Evolutionary conservation across 2,797 vertebrate species (phyloP).

Genomic region (Phaenicophaeus curvirostris): DNA sequence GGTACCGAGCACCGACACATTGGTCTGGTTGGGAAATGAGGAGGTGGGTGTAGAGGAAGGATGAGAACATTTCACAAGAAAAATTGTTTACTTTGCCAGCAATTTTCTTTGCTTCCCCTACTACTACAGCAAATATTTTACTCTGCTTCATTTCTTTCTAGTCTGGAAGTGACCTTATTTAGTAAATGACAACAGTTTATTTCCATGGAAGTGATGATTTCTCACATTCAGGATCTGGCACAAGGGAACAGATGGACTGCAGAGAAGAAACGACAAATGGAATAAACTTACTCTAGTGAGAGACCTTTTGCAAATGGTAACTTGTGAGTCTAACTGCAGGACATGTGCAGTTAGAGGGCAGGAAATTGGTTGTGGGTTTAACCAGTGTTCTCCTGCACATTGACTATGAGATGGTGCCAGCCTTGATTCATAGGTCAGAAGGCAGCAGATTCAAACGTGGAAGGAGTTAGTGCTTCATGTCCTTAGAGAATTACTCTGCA

Average conservation of each 20-base stretch:
- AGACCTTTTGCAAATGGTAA: neutral
- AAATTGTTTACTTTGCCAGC: conserved; percentile 5
- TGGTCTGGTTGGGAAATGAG: neutral
- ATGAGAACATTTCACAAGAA: neutral
- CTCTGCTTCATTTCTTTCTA: neutral
- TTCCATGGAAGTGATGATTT: neutral
- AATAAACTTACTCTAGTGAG: neutral
- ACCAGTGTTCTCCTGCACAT: neutral
- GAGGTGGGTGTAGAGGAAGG: neutral
- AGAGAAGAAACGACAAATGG: neutral
- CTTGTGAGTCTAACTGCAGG: neutral
- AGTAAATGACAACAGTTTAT: neutral
- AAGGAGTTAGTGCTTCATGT: neutral
- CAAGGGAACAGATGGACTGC: conserved; percentile 12
- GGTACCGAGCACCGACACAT: neutral
- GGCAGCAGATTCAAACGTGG: neutral
- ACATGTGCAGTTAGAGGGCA: neutral
- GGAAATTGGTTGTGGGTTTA: neutral
- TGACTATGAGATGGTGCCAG: neutral
- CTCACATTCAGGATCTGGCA: neutral
- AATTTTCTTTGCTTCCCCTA: neutral
- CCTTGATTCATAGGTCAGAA: neutral
- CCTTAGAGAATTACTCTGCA: neutral
- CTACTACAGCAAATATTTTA: neutral
- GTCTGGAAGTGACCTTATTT: neutral